Evolutionary conservation across 1,140 invertebrate species (phyloP), one percentile per base, ranked within the genome.

Genomic region (Portunus trituberculatus): DNA sequence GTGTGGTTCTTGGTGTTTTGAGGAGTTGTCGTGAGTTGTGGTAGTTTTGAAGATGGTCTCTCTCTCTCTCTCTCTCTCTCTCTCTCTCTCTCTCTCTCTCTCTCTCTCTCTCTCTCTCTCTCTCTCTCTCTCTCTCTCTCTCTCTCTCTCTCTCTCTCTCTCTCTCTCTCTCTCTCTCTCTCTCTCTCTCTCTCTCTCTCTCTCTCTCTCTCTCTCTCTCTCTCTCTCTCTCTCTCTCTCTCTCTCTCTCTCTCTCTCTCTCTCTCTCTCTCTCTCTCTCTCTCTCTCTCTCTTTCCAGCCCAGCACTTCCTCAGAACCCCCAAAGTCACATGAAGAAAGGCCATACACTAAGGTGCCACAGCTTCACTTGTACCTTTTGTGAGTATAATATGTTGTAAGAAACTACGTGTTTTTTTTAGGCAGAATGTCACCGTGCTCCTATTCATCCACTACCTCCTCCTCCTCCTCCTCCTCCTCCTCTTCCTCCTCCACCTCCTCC

Each of bases 41-140:
- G 67, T 76, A 25, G 67, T 76, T 76, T 76, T 25, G 20, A 76
- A n/a, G 48, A 7, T 6, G 6, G 87, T 88, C 32, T 88, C 7
- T 31, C 28, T 88, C 10, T 10, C 84, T 87, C 84, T 87, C 84
- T 87, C 84, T 87, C 84, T 87, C 84, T 87, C 84, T 87, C 84
- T 87, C 84, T 87, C 84, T 87, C 84, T 87, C 84, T 87, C 84
- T 87, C 84, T 87, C 84, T 87, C 84, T 87, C 84, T 87, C 84
- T 87, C 84, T 87, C 84, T 87, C 84, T 87, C 84, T 87, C 84
- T 86, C 52, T 59, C 52, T 59, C 52, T 59, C 52, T 59, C 52
- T 59, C 52, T 59, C 52, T 59, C 52, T 59, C 39, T 39, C 39
- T 2, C 1, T 39, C 1, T 39, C 6, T 39, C 39, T 86, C 52